Evolutionary conservation across 2,888 invertebrate species (phyloP).

Genomic region (Diloba caeruleocephala): DNA sequence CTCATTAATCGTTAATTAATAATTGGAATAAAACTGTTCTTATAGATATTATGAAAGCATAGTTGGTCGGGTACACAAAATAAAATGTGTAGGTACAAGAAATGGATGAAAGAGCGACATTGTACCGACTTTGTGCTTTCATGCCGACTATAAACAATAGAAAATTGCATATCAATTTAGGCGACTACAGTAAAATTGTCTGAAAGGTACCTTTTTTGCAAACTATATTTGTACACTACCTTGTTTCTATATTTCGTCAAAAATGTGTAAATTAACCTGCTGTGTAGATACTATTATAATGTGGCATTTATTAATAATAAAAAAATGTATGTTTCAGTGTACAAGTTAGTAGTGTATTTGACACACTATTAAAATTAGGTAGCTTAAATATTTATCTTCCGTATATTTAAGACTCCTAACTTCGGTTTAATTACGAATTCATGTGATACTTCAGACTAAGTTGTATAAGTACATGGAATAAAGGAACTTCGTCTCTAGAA

Average conservation of each 20-base stretch:
- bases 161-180: constrained; percentile 54
- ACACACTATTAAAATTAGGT: constrained; percentile 65
- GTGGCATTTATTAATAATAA: constrained; percentile 73
- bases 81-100: constrained; percentile 34
- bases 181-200: constrained; percentile 26
- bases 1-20: constrained; percentile 69
- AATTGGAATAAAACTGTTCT: constrained; percentile 51
- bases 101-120: constrained; percentile 25
- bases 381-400: constrained; percentile 75
- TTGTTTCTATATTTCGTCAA: constrained; percentile 45
- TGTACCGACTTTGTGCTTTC: constrained; percentile 19
- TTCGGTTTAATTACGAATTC: constrained; percentile 75
- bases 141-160: constrained; percentile 37
- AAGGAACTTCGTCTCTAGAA: constrained; percentile 73
- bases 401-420: constrained; percentile 62
- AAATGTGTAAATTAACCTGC: constrained; percentile 56
- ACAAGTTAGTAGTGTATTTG: constrained; percentile 68
- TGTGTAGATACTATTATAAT: constrained; percentile 51
- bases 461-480: constrained; percentile 81
- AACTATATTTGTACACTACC: constrained; percentile 20
- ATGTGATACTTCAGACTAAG: constrained; percentile 84
- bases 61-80: constrained; percentile 36
- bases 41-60: constrained; percentile 34
- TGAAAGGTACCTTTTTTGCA: constrained; percentile 30
- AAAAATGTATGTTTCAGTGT: constrained; percentile 63